Evolutionary conservation across 2,888 invertebrate species (phyloP), one percentile per base, ranked within the genome.

Genomic region (Coelinius sp.): DNA sequence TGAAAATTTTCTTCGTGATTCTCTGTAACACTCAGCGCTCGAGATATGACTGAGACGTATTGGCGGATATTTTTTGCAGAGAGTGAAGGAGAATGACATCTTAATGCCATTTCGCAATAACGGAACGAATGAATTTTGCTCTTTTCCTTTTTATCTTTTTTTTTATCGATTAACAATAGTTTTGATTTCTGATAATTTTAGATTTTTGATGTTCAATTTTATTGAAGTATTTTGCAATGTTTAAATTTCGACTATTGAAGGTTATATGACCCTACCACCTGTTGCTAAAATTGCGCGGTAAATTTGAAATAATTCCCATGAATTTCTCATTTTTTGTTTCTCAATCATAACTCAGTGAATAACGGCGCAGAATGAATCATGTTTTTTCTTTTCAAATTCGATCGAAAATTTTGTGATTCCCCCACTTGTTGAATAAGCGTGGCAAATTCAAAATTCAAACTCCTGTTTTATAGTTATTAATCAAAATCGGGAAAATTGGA

Each of bases 281-380:
- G 46, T 27, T 44, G 25, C 24, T 65, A 27, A n/a, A n/a, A n/a
- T 22, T 20, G 38, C 44, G 41, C 62, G 35, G 17, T 46, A 49
- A 31, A 52, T 14, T 49, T 6, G 66, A 66, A 49, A 49, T 49
- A 1, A 49, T n/a, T n/a, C n/a, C n/a, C n/a, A n/a, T n/a, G n/a
- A n/a, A n/a, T n/a, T n/a, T n/a, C n/a, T n/a, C n/a, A n/a, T n/a
- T n/a, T n/a, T n/a, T n/a, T n/a, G n/a, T n/a, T n/a, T n/a, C n/a
- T n/a, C n/a, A n/a, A n/a, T n/a, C n/a, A n/a, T n/a, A n/a, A n/a
- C n/a, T n/a, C n/a, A n/a, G n/a, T n/a, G n/a, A n/a, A n/a, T n/a
- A n/a, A n/a, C n/a, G n/a, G n/a, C n/a, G n/a, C n/a, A n/a, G n/a
- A n/a, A n/a, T n/a, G n/a, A n/a, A n/a, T n/a, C n/a, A 41, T 14